Conservation (phyloP, 2,888 invertebrate species). For the Drosophila mettleri region DNA sequence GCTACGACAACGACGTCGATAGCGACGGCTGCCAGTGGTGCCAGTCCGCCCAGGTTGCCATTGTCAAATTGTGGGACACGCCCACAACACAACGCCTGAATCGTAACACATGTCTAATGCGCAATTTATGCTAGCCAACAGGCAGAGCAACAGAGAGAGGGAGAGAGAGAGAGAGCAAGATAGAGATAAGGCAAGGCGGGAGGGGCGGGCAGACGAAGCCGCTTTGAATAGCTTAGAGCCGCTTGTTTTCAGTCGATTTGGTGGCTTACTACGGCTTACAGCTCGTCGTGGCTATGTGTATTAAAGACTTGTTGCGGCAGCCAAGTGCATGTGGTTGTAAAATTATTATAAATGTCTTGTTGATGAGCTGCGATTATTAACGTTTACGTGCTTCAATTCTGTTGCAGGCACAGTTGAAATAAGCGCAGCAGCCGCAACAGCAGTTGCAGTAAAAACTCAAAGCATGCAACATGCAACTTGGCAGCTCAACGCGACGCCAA, state of each 20-base stretch:
- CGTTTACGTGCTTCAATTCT: constrained; percentile 72
- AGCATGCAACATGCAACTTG: constrained; percentile 62
- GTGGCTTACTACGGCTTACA: constrained; percentile 52
- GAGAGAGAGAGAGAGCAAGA: too few species aligned
- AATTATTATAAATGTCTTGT: constrained; percentile 78
- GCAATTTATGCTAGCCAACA: constrained; percentile 61
- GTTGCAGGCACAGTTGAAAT: constrained; percentile 22
- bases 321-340: constrained; percentile 63
- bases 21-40: constrained; percentile 32
- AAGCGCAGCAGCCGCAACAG: constrained; percentile 1
- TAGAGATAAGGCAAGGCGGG: neutral
- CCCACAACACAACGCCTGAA: constrained; percentile 58
- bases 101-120: constrained; percentile 66
- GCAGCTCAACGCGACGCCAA: constrained; percentile 51
- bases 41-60: constrained; percentile 59
- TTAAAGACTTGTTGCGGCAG: constrained; percentile 14
- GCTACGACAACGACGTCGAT: constrained; percentile 28
- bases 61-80: constrained; percentile 72
- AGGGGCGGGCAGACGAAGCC: constrained; percentile 7
- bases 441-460: constrained; percentile 17
- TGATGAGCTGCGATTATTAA: constrained; percentile 80
- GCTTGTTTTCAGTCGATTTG: constrained; percentile 61
- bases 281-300: constrained; percentile 30
- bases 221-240: constrained; percentile 40
- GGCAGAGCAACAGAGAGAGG: too few species aligned